These are phyloP conservation scores for Nyctereutes procyonoides DNA, from an alignment of 2,113 vertebrate genomes.

Conservation along the genomic window DNA sequence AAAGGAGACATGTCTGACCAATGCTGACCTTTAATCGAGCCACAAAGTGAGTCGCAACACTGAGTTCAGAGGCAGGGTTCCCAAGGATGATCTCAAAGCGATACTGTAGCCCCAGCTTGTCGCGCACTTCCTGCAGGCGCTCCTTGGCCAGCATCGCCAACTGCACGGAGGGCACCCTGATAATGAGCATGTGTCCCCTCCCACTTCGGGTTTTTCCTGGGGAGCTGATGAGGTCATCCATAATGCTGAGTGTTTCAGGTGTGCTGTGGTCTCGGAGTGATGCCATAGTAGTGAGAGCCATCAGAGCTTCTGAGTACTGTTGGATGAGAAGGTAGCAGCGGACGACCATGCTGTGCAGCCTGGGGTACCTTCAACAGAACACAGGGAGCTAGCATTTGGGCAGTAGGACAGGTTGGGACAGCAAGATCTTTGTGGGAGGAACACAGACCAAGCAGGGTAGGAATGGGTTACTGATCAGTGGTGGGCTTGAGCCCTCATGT, in stretches of 20 bases:
- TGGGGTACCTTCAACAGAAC: constrained; percentile 91
- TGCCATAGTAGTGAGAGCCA: constrained; percentile 95
- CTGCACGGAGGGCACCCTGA: constrained; percentile 97
- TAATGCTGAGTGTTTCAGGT: constrained; percentile 95
- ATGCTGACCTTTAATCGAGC: constrained; percentile 92
- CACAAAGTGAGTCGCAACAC: constrained; percentile 91
- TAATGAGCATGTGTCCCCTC: constrained; percentile 96
- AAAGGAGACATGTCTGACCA: background rate
- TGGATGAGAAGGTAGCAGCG: constrained; percentile 99
- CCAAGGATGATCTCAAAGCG: constrained; percentile 97
- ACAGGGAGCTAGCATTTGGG: background rate
- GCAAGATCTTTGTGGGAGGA: background rate
- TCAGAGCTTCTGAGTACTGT: constrained; percentile 98
- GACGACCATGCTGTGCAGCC: constrained; percentile 98
- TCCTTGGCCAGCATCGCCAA: constrained; percentile 97
- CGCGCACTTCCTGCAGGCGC: constrained; percentile 94
- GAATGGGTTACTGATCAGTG: background rate
- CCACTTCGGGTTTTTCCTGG: constrained; percentile 92
- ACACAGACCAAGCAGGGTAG: background rate
- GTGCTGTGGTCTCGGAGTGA: constrained; percentile 96
- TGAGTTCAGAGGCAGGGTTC: constrained; percentile 93
- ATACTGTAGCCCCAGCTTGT: constrained; percentile 95
- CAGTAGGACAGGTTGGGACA: background rate
- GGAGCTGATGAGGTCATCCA: constrained; percentile 96
- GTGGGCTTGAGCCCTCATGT: background rate